These are phyloP conservation scores for Harpagus bidentatus DNA, from an alignment of 2,113 vertebrate genomes.

Conservation along the genomic window DNA sequence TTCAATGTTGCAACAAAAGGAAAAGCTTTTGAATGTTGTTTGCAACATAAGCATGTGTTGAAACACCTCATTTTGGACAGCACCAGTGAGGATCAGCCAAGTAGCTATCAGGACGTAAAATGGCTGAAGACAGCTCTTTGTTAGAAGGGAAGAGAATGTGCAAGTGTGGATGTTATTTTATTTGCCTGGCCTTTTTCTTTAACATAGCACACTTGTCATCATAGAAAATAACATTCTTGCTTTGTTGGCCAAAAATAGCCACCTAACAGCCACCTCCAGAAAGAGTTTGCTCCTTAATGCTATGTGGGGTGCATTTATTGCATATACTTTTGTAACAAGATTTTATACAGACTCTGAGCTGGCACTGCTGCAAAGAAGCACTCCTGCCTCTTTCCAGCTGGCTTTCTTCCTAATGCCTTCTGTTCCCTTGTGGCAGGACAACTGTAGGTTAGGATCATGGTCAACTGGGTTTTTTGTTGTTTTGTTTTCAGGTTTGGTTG, in stretches of 20 bases:
- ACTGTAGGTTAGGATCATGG: neutral
- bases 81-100: neutral
- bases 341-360: neutral
- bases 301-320: fast-evolving
- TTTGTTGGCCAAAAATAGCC: neutral
- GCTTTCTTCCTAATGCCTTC: neutral
- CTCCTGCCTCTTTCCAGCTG: neutral
- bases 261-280: neutral
- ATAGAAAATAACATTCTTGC: neutral
- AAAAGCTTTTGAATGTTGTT: constrained; percentile 32
- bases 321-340: neutral
- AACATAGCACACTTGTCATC: neutral
- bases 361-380: neutral
- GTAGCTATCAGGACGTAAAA: neutral
- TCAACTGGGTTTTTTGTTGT: fast-evolving
- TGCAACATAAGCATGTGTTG: neutral
- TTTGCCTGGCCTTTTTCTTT: neutral
- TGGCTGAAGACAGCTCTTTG: neutral
- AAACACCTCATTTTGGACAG: constrained; percentile 3
- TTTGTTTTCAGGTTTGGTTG: neutral
- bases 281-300: neutral
- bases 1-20: constrained; percentile 25
- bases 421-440: neutral
- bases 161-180: neutral
- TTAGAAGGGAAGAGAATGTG: neutral